Base-by-base conservation (phyloP, 2,888 invertebrate species). In the Empis livida region DNA sequence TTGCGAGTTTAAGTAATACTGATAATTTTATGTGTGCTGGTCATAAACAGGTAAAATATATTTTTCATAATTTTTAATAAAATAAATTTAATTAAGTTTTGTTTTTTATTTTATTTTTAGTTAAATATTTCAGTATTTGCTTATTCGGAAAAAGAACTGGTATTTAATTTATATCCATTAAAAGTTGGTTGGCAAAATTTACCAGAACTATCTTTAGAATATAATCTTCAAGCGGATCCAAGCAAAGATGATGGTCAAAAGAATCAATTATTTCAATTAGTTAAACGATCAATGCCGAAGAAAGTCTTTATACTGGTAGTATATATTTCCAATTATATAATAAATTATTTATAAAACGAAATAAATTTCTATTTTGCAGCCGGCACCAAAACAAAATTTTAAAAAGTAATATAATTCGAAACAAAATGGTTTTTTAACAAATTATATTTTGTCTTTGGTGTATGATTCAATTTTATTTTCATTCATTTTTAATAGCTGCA, bases 11-110 rank as follows among this genome's bases (percentile, higher is more conserved):
- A 11, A 64, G 62, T 45, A 67, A 62, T 48, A 57, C 67, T 30
- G 93, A 95, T 65, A 86, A 85, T 38, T 95, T 95, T 65, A 93
- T 95, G 85, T 94, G 91, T 71, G 83, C 94, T 50, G 95, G 95
- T 3, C 90, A 92, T 61, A 93, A 90, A 71, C 89, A 92, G 75
- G 84, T 85, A 61, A 49, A 49, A 17, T 17, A n/a, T n/a, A n/a
- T n/a, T n/a, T n/a, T n/a, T n/a, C n/a, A n/a, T n/a, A n/a, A n/a
- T n/a, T n/a, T n/a, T n/a, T n/a, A 1, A 41, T 14, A n/a, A 5
- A 16, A 38, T 32, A n/a, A n/a, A n/a, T n/a, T n/a, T n/a, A 32
- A 13, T 32, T 5, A 32, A 13, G 9, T 32, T 32, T 5, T 32
- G n/a, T 41, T 45, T 13, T 27, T 0, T 11, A n/a, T 42, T 42